Conservation (phyloP, 2,797 vertebrate genomes). For the Crax fasciolata region DNA sequence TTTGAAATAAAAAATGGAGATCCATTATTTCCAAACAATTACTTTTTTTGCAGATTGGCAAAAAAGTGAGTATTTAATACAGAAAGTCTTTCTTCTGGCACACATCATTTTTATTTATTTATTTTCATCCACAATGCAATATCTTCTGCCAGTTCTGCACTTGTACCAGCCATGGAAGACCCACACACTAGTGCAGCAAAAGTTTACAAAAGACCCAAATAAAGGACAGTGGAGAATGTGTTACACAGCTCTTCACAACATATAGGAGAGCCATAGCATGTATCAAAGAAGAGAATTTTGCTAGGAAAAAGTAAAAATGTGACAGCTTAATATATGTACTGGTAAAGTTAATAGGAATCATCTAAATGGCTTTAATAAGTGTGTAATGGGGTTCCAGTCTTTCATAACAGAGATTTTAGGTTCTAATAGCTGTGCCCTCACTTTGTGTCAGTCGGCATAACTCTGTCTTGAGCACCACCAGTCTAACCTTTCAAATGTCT, state of each 20-base stretch:
- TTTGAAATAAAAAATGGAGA: background rate
- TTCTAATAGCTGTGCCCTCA: background rate
- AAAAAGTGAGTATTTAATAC: background rate
- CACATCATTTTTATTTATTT: accelerated
- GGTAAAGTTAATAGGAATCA: background rate
- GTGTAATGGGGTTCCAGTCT: background rate
- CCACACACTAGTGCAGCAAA: background rate
- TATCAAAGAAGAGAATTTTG: background rate
- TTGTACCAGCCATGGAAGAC: background rate
- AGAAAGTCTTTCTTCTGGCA: background rate
- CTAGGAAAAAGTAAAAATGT: background rate
- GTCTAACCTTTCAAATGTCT: background rate
- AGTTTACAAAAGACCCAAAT: background rate
- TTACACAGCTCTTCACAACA: background rate
- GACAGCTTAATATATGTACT: background rate
- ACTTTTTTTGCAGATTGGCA: conserved; percentile 3
- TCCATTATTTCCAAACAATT: background rate
- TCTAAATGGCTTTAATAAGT: background rate
- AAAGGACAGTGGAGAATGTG: background rate
- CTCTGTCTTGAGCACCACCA: background rate
- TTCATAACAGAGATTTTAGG: background rate
- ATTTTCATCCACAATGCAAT: background rate
- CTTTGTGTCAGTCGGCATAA: background rate
- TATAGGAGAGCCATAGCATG: background rate
- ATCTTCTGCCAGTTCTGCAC: background rate